Conservation (phyloP, 2,113 vertebrate species). For the Pachyramphus minor region DNA sequence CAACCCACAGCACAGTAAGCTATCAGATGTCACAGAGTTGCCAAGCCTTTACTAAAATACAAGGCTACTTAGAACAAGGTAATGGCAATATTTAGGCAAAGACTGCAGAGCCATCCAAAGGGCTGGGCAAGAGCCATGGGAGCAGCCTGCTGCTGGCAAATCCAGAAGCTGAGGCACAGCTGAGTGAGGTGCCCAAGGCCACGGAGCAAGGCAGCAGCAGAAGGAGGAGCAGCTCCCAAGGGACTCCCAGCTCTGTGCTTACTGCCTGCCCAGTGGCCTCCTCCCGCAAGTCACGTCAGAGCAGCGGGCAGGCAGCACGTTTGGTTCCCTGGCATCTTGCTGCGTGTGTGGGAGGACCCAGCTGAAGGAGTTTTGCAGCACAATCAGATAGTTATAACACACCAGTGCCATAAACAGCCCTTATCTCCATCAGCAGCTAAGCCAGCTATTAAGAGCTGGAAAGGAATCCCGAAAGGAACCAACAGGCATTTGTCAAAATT, state of each 20-base stretch:
- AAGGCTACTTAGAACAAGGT: not conserved
- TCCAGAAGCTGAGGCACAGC: not conserved
- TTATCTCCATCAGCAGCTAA: not conserved
- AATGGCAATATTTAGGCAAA: not conserved
- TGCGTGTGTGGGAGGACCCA: not conserved
- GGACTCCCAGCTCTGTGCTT: not conserved
- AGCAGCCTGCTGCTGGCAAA: not conserved
- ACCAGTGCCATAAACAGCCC: not conserved
- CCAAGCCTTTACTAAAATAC: not conserved
- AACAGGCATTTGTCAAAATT: not conserved
- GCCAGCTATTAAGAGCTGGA: not conserved
- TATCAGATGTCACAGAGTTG: not conserved
- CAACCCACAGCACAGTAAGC: not conserved
- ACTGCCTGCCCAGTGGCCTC: not conserved
- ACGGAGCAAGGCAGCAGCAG: not conserved
- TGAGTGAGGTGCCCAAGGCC: not conserved
- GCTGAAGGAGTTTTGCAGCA: not conserved
- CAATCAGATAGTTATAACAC: not conserved
- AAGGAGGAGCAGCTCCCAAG: not conserved
- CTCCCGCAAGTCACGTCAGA: not conserved
- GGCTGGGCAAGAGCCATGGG: not conserved
- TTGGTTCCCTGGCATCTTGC: not conserved
- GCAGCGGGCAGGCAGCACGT: not conserved
- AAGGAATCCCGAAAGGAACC: conserved; percentile 3
- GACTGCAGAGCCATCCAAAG: not conserved